Conservation (phyloP, 1,140 invertebrate species). For the Drosophila carrolli region DNA sequence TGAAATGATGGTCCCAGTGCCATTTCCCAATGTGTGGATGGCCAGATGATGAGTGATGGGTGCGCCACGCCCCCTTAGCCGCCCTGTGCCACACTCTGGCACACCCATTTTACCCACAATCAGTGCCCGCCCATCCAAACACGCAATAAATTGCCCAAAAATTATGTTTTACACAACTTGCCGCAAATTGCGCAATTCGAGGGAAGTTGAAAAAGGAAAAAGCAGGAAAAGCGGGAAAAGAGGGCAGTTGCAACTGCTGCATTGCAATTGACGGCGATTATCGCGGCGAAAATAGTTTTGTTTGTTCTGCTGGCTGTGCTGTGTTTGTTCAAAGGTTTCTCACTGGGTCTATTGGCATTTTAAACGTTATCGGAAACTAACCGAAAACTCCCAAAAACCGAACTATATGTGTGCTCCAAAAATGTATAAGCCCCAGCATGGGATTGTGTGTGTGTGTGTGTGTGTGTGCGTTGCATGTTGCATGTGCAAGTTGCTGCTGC, state of each 20-base stretch:
- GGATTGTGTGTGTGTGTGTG: constrained; percentile 10
- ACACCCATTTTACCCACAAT: constrained; percentile 27
- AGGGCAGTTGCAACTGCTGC: constrained; percentile 47
- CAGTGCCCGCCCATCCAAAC: constrained; percentile 44
- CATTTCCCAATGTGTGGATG: constrained; percentile 39
- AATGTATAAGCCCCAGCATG: constrained; percentile 61
- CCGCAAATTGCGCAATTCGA: constrained; percentile 77
- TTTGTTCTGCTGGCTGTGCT: constrained; percentile 62
- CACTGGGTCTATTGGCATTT: constrained; percentile 69
- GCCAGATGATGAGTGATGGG: constrained; percentile 61
- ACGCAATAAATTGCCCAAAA: constrained; percentile 79
- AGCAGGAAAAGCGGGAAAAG: neutral
- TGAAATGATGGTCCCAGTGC: constrained; percentile 48
- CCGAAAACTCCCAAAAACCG: constrained; percentile 67
- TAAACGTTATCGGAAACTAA: constrained; percentile 81
- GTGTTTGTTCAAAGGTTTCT: constrained; percentile 55
- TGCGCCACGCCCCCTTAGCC: constrained; percentile 6
- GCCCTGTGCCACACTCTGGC: neutral
- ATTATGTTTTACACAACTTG: constrained; percentile 79
- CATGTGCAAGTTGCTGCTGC: neutral
- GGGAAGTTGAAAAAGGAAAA: constrained; percentile 21
- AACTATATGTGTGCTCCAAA: constrained; percentile 39
- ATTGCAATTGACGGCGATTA: constrained; percentile 80
- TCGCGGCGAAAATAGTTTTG: constrained; percentile 74
- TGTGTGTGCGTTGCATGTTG: constrained; percentile 11